phyloP scores from a whole-genome alignment of 2,113 vertebrate species.

The Redunca redunca region DNA sequence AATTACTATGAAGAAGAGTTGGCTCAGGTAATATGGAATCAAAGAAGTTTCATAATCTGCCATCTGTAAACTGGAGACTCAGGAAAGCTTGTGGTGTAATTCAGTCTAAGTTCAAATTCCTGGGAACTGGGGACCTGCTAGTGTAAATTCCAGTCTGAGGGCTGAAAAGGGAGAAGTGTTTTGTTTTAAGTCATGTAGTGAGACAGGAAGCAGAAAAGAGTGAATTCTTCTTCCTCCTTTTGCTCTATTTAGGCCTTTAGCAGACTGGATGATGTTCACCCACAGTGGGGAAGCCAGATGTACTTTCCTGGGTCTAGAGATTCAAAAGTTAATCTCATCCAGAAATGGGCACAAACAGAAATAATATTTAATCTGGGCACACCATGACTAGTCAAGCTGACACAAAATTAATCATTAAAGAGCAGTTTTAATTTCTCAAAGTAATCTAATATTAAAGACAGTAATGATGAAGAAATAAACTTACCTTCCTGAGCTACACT shows the following conservation, averaged over 20 bases:
- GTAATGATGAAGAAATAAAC: not conserved
- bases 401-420: not conserved
- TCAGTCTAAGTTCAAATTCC: not conserved
- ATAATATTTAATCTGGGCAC: not conserved
- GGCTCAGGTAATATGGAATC: not conserved
- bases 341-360: not conserved
- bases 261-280: not conserved
- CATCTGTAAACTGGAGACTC: not conserved
- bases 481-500: not conserved
- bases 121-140: not conserved
- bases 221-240: not conserved
- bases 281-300: not conserved
- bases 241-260: not conserved
- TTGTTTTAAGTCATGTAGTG: not conserved
- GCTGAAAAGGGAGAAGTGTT: too few relatives aligned
- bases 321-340: not conserved
- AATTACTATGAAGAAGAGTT: not conserved
- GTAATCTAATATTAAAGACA: not conserved
- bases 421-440: not conserved
- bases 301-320: not conserved
- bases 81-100: not conserved
- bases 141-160: not conserved
- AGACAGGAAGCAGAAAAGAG: not conserved
- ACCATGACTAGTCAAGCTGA: not conserved
- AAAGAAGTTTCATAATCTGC: not conserved